Evolutionary conservation across 2,113 vertebrate genomes (phyloP).

Genomic region (Pongo abelii): DNA sequence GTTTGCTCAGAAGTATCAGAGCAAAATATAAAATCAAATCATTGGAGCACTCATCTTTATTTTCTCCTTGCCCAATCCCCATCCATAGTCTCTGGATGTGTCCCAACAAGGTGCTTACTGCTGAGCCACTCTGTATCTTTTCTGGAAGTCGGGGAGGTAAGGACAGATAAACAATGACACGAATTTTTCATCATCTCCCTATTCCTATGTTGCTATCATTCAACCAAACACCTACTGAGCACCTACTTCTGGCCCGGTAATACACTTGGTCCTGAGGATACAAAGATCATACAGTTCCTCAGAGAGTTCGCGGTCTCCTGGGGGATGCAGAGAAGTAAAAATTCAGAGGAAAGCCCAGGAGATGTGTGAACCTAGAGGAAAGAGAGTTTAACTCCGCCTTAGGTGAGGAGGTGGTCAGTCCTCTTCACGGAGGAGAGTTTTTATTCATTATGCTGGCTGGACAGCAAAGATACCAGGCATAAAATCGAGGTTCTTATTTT

Average conservation of each 20-base stretch:
- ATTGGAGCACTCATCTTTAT: not conserved
- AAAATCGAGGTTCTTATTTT: constrained; percentile 9
- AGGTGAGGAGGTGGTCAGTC: not conserved
- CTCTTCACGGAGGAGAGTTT: not conserved
- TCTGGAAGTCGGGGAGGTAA: not conserved
- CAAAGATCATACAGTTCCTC: not conserved
- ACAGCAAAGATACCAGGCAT: not conserved
- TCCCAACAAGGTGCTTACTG: not conserved
- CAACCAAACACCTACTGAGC: not conserved
- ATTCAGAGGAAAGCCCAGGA: not conserved
- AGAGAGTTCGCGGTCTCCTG: not conserved
- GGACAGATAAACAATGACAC: not conserved
- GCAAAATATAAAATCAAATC: not conserved
- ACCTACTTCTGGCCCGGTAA: not conserved
- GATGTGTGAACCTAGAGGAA: not conserved
- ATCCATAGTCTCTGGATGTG: not conserved
- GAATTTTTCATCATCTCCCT: constrained; percentile 13
- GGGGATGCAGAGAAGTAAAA: not conserved
- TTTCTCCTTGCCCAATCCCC: not conserved
- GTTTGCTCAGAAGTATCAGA: not conserved
- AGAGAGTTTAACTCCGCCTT: not conserved
- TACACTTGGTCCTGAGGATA: not conserved
- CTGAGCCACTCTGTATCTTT: not conserved
- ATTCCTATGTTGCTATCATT: not conserved
- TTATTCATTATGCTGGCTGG: not conserved